phyloP scores from a whole-genome alignment of 2,797 vertebrate species.

The Fistularia tabacaria region DNA sequence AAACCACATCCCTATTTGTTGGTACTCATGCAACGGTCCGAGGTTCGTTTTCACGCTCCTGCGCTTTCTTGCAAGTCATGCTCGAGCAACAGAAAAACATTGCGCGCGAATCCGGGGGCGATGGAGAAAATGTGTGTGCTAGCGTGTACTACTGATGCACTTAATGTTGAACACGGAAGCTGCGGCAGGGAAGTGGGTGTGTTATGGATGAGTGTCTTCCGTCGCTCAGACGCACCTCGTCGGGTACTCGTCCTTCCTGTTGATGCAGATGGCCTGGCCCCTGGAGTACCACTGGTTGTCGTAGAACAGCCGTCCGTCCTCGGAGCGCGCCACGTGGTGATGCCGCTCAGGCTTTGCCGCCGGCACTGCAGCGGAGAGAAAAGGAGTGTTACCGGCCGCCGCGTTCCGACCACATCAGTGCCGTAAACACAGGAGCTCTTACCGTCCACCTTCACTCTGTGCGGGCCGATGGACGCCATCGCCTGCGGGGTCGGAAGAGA shows the following conservation, averaged over 20 bases:
- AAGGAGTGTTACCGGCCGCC: background rate
- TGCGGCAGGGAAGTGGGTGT: too few relatives aligned
- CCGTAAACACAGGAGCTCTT: conserved; percentile 48
- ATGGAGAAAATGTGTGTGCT: too few relatives aligned
- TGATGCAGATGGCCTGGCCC: conserved; percentile 94
- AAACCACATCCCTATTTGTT: too few relatives aligned
- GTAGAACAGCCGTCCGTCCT: conserved; percentile 94
- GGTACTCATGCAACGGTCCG: too few relatives aligned
- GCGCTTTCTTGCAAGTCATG: background rate
- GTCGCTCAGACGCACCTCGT: conserved; percentile 72
- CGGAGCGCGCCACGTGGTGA: conserved; percentile 87
- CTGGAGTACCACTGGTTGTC: conserved; percentile 96
- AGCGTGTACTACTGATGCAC: too few relatives aligned
- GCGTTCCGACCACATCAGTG: background rate
- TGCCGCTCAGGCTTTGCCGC: conserved; percentile 71
- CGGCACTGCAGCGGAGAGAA: conserved; percentile 19
- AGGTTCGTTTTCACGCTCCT: background rate
- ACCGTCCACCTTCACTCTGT: conserved; percentile 94
- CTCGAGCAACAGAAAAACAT: too few relatives aligned
- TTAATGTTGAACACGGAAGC: too few relatives aligned
- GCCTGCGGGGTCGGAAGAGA: conserved; percentile 73
- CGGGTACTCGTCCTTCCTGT: conserved; percentile 96
- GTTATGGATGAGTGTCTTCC: background rate
- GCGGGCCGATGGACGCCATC: conserved; percentile 92
- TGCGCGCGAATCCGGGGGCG: too few relatives aligned